These are phyloP conservation scores for Channa maculata DNA, from an alignment of 2,113 vertebrate species.

Conservation along the genomic window DNA sequence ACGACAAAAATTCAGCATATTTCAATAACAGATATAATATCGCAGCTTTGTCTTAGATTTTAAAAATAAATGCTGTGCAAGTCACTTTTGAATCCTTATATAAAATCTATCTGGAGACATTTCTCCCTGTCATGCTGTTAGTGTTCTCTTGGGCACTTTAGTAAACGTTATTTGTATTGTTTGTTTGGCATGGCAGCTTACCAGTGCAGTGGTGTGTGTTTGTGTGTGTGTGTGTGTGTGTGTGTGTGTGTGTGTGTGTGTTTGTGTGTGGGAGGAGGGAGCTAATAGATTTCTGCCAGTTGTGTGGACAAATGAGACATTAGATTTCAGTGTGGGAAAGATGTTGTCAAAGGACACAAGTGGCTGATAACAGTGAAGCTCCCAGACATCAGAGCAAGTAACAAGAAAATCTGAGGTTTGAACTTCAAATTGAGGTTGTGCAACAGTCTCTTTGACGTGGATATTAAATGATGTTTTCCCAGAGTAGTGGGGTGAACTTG, in stretches of 20 bases:
- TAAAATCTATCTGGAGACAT: conserved; percentile 26
- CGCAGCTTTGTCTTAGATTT: conserved; percentile 2
- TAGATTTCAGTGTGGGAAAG: conserved; percentile 68
- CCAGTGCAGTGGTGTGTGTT: conserved; percentile 15
- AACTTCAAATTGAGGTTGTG: not conserved
- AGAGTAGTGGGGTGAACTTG: too few relatives aligned
- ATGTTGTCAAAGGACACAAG: conserved; percentile 32
- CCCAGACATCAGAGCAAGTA: not conserved
- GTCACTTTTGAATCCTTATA: conserved; percentile 17
- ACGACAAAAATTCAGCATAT: not conserved
- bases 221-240: conserved; percentile 5
- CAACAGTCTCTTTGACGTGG: not conserved
- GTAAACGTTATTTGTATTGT: conserved; percentile 48
- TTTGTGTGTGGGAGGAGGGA: conserved; percentile 23
- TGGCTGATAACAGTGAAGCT: not conserved
- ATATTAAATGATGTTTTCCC: not conserved
- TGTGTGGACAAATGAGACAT: conserved; percentile 43
- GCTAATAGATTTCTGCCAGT: conserved; percentile 11
- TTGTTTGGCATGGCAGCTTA: conserved; percentile 59
- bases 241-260: conserved; percentile 1
- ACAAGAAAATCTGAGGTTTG: not conserved
- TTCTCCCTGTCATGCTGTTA: conserved; percentile 42
- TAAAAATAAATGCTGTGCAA: conserved; percentile 12
- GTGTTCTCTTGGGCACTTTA: conserved; percentile 21
- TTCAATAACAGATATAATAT: conserved; percentile 47